Percentiles rank a stretch among this genome's conserved stretches.
These are phyloP conservation scores for Exocentrus adspersus DNA, from an alignment of 2,888 invertebrate species.

Conservation along the genomic window DNA sequence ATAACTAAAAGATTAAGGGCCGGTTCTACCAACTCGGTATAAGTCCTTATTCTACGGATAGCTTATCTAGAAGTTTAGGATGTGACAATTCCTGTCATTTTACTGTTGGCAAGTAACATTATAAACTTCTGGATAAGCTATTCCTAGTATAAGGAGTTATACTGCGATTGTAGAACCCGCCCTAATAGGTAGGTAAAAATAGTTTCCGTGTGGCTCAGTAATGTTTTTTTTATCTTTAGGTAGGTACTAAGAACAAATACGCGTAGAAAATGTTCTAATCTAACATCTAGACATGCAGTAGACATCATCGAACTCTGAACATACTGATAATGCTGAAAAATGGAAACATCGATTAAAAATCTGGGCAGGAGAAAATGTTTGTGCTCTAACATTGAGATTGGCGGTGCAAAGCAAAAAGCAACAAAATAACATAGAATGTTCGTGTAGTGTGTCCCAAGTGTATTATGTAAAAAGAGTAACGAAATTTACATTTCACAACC, in stretches of 20 bases:
- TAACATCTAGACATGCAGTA: constrained; percentile 49
- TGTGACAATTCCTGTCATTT: too few relatives aligned
- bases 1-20: too few relatives aligned
- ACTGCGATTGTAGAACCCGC: too few relatives aligned
- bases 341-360: constrained; percentile 27
- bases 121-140: too few relatives aligned
- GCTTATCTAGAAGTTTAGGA: too few relatives aligned
- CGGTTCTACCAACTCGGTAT: too few relatives aligned
- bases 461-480: constrained; percentile 29
- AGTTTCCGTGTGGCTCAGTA: not conserved
- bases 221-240: not conserved
- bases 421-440: constrained; percentile 61
- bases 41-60: too few relatives aligned
- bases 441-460: constrained; percentile 53
- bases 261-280: constrained; percentile 42
- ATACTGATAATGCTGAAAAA: too few relatives aligned
- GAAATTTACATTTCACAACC: constrained; percentile 53
- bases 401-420: constrained; percentile 59
- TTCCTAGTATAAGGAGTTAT: too few relatives aligned
- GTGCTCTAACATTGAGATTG: constrained; percentile 52
- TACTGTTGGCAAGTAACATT: too few relatives aligned
- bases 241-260: too few relatives aligned
- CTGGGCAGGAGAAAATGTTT: constrained; percentile 13
- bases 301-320: constrained; percentile 19
- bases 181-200: too few relatives aligned